Percentiles rank a stretch among this genome's conserved stretches.
phyloP scores from a whole-genome alignment of 1,140 invertebrate species.

The Drosophila asahinai region DNA sequence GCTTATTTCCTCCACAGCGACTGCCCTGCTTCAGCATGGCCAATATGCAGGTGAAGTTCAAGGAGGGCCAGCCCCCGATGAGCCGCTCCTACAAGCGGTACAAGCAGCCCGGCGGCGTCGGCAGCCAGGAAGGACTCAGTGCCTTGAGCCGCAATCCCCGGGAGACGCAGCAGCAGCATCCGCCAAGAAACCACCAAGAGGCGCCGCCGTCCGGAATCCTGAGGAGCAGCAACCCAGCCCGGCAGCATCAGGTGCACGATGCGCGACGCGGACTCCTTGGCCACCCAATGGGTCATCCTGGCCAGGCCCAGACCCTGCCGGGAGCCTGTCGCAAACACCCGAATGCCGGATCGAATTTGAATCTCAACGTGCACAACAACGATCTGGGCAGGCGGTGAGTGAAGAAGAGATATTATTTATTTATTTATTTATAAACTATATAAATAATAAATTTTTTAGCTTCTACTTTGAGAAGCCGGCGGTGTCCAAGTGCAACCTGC shows the following conservation, averaged over 20 bases:
- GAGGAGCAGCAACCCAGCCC: constrained; percentile 11
- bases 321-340: constrained; percentile 65
- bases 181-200: neutral
- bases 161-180: neutral
- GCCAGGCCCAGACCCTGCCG: constrained; percentile 60
- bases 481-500: constrained; percentile 75
- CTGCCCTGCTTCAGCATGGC: constrained; percentile 76
- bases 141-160: neutral
- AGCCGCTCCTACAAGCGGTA: constrained; percentile 75
- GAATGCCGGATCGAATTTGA: constrained; percentile 56
- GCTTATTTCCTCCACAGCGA: constrained; percentile 34
- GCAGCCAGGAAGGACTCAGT: constrained; percentile 29
- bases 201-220: constrained; percentile 16
- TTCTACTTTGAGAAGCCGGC: constrained; percentile 81
- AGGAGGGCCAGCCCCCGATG: constrained; percentile 48
- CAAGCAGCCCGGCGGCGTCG: constrained; percentile 34
- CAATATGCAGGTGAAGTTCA: constrained; percentile 68
- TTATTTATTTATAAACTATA: no score
- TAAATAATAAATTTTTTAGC: constrained; percentile 3
- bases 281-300: constrained; percentile 5
- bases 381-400: constrained; percentile 65
- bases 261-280: neutral
- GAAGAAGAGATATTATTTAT: neutral
- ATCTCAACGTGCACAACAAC: constrained; percentile 68
- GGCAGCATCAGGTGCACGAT: constrained; percentile 66